phyloP scores from a whole-genome alignment of 2,888 invertebrate genomes.

The Teinopalpus imperialis region DNA sequence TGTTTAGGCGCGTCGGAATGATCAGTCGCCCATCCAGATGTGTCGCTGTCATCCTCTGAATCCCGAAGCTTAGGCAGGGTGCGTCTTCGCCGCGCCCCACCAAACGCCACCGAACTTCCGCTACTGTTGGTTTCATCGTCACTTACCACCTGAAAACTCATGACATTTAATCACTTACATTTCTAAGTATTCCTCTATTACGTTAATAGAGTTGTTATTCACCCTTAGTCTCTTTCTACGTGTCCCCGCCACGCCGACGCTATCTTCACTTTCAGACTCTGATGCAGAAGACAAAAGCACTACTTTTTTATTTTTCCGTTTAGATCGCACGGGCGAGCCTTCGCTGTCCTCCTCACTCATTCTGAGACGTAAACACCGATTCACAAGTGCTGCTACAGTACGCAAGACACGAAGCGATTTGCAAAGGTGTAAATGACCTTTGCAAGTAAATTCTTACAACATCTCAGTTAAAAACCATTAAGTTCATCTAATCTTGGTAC shows the following conservation, averaged over 20 bases:
- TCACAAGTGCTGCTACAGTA: slow-evolving; percentile 41
- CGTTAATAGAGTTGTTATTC: slow-evolving; percentile 34
- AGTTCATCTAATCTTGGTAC: slow-evolving; percentile 52
- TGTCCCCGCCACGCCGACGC: slow-evolving; percentile 57
- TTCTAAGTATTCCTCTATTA: not conserved
- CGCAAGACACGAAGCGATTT: slow-evolving; percentile 66
- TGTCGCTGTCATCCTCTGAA: slow-evolving; percentile 63
- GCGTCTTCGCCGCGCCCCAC: slow-evolving; percentile 53
- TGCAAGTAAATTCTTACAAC: slow-evolving; percentile 44
- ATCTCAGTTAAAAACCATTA: slow-evolving; percentile 42
- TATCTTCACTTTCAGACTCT: slow-evolving; percentile 72
- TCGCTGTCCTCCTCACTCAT: slow-evolving; percentile 72
- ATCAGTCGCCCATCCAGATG: slow-evolving; percentile 54
- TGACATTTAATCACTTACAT: slow-evolving; percentile 7
- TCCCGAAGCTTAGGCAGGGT: slow-evolving; percentile 57
- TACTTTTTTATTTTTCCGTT: slow-evolving; percentile 62
- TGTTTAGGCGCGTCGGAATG: slow-evolving; percentile 35
- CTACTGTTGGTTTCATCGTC: slow-evolving; percentile 74
- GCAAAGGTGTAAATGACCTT: slow-evolving; percentile 75
- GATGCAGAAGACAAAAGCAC: slow-evolving; percentile 59
- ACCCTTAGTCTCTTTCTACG: slow-evolving; percentile 75
- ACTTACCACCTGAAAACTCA: slow-evolving; percentile 74
- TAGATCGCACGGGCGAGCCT: slow-evolving; percentile 55
- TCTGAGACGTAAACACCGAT: slow-evolving; percentile 47
- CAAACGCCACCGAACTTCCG: slow-evolving; percentile 56